phyloP scores from a whole-genome alignment of 2,888 invertebrate genomes.

The Oscheius sp. region DNA sequence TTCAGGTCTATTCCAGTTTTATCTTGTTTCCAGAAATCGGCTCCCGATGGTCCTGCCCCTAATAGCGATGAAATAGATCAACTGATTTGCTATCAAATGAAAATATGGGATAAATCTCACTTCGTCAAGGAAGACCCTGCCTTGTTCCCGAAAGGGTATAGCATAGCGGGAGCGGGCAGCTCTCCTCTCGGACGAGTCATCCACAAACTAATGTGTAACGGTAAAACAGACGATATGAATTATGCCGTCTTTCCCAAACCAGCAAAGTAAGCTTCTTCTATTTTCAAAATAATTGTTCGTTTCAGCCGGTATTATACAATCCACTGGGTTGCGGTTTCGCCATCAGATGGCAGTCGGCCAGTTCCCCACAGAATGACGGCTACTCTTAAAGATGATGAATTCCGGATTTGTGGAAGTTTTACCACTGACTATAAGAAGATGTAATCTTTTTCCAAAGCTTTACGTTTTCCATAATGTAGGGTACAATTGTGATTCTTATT shows the following conservation, averaged over 20 bases:
- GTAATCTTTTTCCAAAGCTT: neutral
- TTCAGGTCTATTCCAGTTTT: neutral
- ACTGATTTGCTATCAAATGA: neutral
- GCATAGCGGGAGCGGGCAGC: constrained; percentile 2
- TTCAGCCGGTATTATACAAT: constrained; percentile 57
- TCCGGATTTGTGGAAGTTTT: constrained; percentile 43
- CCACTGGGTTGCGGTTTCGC: constrained; percentile 59
- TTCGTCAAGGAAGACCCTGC: neutral
- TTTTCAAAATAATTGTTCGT: no score
- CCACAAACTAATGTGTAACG: constrained; percentile 14
- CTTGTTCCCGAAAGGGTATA: neutral
- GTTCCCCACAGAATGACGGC: constrained; percentile 65
- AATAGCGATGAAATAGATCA: constrained; percentile 10
- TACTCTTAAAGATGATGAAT: constrained; percentile 48
- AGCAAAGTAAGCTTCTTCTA: constrained; percentile 10
- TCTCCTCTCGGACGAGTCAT: constrained; percentile 8
- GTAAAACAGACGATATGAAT: constrained; percentile 6
- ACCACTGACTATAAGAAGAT: constrained; percentile 19
- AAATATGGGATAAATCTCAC: constrained; percentile 3
- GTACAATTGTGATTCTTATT: neutral
- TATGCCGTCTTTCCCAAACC: constrained; percentile 12
- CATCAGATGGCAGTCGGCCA: constrained; percentile 48
- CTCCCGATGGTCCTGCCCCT: neutral
- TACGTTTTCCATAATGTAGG: neutral
- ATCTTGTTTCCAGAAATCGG: neutral